Evolutionary conservation across 2,797 vertebrate genomes (phyloP).

Genomic region (Nannoperca australis): DNA sequence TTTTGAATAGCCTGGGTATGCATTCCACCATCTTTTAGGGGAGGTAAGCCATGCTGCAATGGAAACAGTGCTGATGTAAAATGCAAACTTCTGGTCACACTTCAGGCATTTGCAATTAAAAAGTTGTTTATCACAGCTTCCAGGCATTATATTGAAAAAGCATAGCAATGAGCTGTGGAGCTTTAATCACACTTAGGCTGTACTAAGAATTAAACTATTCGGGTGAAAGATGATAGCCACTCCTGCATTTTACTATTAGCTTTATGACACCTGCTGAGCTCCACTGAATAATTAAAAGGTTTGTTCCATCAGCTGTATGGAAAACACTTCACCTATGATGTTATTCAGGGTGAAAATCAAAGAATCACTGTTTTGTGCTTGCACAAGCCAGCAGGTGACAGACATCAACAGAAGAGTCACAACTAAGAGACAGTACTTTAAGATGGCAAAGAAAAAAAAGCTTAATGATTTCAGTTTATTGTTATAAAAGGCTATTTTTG

Average conservation of each 20-base stretch:
- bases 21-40: constrained; percentile 51
- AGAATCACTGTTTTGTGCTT: not conserved
- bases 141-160: constrained; percentile 72
- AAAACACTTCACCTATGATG: constrained; percentile 22
- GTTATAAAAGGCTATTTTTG: not conserved
- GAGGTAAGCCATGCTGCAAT: constrained; percentile 46
- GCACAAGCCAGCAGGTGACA: not conserved
- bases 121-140: constrained; percentile 76
- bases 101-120: constrained; percentile 81
- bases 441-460: constrained; percentile 21
- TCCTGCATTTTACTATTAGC: constrained; percentile 53
- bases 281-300: constrained; percentile 52
- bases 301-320: constrained; percentile 31
- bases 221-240: constrained; percentile 67
- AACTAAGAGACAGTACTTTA: constrained; percentile 11
- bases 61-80: constrained; percentile 57
- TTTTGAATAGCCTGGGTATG: constrained; percentile 37
- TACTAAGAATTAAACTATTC: constrained; percentile 58
- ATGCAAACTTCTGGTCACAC: constrained; percentile 77
- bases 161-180: constrained; percentile 70
- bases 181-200: constrained; percentile 66
- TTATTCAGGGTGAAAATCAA: constrained; percentile 19
- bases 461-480: constrained; percentile 13
- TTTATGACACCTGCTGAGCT: constrained; percentile 44
- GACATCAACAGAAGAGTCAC: not conserved